Evolutionary conservation across 2,888 invertebrate genomes (phyloP).

Genomic region (Arctia plantaginis): DNA sequence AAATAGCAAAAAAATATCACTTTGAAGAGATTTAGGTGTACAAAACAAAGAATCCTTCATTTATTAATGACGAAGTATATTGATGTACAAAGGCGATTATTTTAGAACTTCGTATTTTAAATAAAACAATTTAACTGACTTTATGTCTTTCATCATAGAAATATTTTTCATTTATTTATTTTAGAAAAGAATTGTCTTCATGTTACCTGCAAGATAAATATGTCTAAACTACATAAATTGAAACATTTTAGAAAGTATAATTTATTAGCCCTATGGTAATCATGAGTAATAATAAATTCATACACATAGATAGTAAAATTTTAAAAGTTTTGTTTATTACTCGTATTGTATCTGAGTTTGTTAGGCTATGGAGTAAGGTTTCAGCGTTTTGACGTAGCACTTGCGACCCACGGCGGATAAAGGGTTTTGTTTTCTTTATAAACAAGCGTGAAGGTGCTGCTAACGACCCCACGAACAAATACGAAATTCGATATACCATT

Average conservation of each 20-base stretch:
- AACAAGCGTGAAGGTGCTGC: conserved; percentile 84
- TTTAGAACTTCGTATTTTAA: neutral
- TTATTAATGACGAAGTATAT: neutral
- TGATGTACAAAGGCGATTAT: neutral
- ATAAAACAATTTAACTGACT: neutral
- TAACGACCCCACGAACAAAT: conserved; percentile 86
- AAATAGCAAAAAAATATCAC: neutral
- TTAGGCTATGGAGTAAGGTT: conserved; percentile 61
- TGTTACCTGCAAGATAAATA: neutral
- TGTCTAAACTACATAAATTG: neutral
- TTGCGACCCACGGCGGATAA: conserved; percentile 59
- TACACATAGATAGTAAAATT: conserved; percentile 28
- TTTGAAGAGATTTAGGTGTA: neutral
- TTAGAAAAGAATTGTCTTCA: neutral
- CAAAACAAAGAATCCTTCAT: neutral
- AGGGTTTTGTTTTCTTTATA: conserved; percentile 86
- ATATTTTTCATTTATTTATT: neutral
- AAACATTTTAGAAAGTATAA: conserved; percentile 12
- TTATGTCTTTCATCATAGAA: neutral
- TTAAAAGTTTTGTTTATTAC: conserved; percentile 58
- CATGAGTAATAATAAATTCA: conserved; percentile 22
- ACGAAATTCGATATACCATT: conserved; percentile 86
- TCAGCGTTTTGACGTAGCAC: conserved; percentile 55
- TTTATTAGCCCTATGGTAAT: conserved; percentile 29
- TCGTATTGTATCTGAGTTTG: conserved; percentile 53